A percentile compares a stretch with the other conserved stretches of the same genome.
phyloP scores from a whole-genome alignment of 1,140 invertebrate species.

The Magallana gigas region DNA sequence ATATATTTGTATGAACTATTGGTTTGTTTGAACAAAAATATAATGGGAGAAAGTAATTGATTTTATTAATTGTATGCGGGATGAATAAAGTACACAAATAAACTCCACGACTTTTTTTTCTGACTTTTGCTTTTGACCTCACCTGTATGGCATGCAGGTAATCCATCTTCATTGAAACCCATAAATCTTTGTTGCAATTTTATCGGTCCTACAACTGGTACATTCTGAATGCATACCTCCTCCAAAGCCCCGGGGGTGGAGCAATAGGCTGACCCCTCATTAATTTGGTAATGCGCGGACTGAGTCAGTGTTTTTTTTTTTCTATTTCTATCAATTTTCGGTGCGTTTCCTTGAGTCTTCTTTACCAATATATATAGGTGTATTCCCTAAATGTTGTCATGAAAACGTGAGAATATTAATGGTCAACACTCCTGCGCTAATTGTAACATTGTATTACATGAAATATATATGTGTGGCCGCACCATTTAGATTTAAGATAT shows the following conservation, averaged over 20 bases:
- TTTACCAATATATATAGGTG: neutral
- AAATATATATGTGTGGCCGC: too few relatives aligned
- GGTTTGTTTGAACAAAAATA: too few relatives aligned
- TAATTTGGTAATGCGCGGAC: neutral
- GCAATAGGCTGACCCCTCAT: neutral
- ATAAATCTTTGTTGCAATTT: neutral
- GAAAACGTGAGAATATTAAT: constrained; percentile 19
- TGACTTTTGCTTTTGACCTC: too few relatives aligned
- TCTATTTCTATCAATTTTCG: too few relatives aligned
- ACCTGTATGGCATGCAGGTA: neutral
- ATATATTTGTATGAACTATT: too few relatives aligned
- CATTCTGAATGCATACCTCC: neutral
- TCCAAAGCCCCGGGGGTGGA: neutral
- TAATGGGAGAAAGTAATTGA: too few relatives aligned
- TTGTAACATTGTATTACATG: neutral
- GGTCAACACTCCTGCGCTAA: neutral
- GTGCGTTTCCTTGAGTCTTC: too few relatives aligned
- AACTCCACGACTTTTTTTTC: too few relatives aligned
- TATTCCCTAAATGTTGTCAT: neutral
- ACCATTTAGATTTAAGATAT: too few relatives aligned
- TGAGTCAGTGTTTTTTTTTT: too few relatives aligned
- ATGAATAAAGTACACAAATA: too few relatives aligned
- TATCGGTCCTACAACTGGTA: neutral
- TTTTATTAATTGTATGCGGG: too few relatives aligned
- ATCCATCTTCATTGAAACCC: neutral